These are phyloP conservation scores for Drosophila birchii DNA, from an alignment of 2,888 invertebrate species.

Conservation along the genomic window DNA sequence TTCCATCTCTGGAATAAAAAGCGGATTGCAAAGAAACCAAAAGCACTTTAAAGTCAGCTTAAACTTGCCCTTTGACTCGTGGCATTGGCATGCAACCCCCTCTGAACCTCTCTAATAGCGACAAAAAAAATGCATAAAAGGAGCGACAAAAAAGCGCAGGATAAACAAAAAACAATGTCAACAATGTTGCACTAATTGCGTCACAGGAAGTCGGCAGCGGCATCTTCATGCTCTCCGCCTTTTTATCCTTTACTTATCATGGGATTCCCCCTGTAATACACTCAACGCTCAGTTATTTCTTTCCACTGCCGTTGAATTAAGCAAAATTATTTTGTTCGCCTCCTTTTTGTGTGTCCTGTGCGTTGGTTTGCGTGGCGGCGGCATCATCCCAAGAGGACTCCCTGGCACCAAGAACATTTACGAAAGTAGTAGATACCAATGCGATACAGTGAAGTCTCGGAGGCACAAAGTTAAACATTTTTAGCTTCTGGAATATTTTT, in stretches of 20 bases:
- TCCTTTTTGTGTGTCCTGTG: constrained; percentile 50
- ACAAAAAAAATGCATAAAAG: neutral
- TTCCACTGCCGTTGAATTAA: constrained; percentile 68
- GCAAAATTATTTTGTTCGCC: constrained; percentile 69
- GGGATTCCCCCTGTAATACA: constrained; percentile 14
- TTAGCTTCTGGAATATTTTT: neutral
- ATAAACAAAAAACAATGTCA: constrained; percentile 58
- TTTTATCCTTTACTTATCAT: constrained; percentile 1
- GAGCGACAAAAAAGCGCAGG: constrained; percentile 15
- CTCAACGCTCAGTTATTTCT: constrained; percentile 27
- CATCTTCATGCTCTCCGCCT: constrained; percentile 35
- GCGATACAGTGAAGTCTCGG: constrained; percentile 9
- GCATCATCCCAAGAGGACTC: constrained; percentile 46
- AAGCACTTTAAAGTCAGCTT: constrained; percentile 68
- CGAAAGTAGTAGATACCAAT: constrained; percentile 20
- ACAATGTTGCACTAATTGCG: constrained; percentile 83
- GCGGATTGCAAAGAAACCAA: constrained; percentile 18
- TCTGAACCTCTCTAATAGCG: constrained; percentile 2
- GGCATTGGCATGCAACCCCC: constrained; percentile 39
- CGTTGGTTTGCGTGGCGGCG: constrained; percentile 21
- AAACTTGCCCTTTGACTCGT: constrained; percentile 74
- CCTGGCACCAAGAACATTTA: constrained; percentile 72
- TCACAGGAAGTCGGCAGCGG: constrained; percentile 70
- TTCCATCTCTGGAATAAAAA: neutral
- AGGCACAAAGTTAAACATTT: neutral